Conservation (phyloP, 2,888 invertebrate genomes). For the Trachelus tabidus region DNA sequence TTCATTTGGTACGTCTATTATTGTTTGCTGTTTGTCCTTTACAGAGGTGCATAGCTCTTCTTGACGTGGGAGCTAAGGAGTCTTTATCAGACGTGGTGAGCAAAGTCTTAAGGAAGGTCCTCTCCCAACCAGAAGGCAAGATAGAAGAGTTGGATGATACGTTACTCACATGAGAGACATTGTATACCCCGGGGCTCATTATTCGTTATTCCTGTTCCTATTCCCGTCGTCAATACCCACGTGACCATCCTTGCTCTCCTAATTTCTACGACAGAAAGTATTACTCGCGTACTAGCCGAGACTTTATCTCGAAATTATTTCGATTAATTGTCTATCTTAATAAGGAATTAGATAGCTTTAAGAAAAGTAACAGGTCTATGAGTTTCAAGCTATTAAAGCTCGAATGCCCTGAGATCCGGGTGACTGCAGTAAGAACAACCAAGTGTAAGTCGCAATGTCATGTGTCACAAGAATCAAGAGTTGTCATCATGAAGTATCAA, state of each 20-base stretch:
- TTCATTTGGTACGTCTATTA: neutral
- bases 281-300: slow-evolving; percentile 29
- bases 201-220: slow-evolving; percentile 32
- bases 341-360: slow-evolving; percentile 40
- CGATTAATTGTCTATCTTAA: slow-evolving; percentile 38
- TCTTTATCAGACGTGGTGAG: slow-evolving; percentile 89
- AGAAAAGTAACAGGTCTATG: slow-evolving; percentile 30
- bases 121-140: slow-evolving; percentile 82
- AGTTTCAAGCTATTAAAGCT: slow-evolving; percentile 37
- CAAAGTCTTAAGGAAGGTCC: slow-evolving; percentile 86
- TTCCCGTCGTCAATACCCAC: slow-evolving; percentile 28
- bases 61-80: slow-evolving; percentile 91
- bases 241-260: slow-evolving; percentile 9
- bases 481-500: neutral
- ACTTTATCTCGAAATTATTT: slow-evolving; percentile 33
- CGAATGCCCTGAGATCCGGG: slow-evolving; percentile 24
- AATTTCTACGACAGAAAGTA: slow-evolving; percentile 32
- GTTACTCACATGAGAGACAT: slow-evolving; percentile 78
- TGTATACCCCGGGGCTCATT: slow-evolving; percentile 42
- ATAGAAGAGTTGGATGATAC: slow-evolving; percentile 95
- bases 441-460: neutral
- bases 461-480: neutral
- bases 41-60: slow-evolving; percentile 78
- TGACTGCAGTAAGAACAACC: neutral
- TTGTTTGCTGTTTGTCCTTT: slow-evolving; percentile 36